phyloP scores from a whole-genome alignment of 2,113 vertebrate genomes.

The Heptranchias perlo region DNA sequence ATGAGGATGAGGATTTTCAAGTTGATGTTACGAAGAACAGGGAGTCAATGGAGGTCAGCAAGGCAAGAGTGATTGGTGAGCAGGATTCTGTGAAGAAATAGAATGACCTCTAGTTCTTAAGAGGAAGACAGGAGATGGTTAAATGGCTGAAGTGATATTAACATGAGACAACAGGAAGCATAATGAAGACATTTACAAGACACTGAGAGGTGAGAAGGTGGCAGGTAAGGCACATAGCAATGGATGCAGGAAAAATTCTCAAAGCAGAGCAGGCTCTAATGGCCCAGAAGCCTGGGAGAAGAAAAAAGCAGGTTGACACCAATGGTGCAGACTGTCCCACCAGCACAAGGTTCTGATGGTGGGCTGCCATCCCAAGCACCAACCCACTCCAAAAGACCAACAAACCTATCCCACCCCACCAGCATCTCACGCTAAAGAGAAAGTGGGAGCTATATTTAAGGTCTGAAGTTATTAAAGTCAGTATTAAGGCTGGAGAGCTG shows the following conservation, averaged over 20 bases:
- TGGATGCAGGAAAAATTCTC: neutral
- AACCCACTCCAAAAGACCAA: neutral
- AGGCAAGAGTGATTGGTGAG: neutral
- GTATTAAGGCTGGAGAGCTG: neutral
- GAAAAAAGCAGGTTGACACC: neutral
- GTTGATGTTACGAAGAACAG: neutral
- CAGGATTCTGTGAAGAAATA: neutral
- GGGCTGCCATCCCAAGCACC: neutral
- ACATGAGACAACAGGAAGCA: neutral
- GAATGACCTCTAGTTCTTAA: neutral
- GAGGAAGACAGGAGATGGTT: neutral
- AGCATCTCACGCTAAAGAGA: neutral
- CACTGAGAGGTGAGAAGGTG: neutral
- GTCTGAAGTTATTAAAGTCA: neutral
- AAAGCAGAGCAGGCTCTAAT: neutral
- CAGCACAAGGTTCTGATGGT: neutral
- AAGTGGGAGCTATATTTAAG: neutral
- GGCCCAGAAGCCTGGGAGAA: neutral
- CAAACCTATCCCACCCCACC: neutral
- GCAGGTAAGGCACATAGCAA: neutral
- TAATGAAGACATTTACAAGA: neutral
- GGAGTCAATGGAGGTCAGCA: neutral
- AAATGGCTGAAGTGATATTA: neutral
- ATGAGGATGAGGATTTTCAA: neutral
- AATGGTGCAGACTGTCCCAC: neutral